These are phyloP conservation scores for Geophilus truncorum DNA, from an alignment of 2,888 invertebrate genomes.

Conservation along the genomic window DNA sequence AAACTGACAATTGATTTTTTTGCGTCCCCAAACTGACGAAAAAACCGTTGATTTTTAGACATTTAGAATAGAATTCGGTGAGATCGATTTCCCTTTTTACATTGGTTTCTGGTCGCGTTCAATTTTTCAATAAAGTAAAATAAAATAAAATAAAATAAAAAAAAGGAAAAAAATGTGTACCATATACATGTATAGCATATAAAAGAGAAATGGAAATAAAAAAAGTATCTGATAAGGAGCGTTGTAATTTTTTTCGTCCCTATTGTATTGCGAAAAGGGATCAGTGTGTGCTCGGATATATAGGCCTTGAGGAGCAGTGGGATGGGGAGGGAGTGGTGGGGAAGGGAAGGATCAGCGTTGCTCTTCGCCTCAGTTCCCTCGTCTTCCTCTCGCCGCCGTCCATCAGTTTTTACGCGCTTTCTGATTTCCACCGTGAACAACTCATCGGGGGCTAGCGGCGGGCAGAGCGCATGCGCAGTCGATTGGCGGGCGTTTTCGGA, in stretches of 20 bases:
- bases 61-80: not conserved
- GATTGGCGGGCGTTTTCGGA: constrained; percentile 32
- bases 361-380: constrained; percentile 21
- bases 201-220: not conserved
- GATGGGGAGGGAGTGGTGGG: not conserved
- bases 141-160: too few species aligned
- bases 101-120: too few species aligned
- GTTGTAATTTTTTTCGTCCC: not conserved
- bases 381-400: constrained; percentile 25
- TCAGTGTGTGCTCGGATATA: not conserved
- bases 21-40: not conserved
- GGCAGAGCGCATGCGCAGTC: constrained; percentile 11
- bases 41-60: not conserved
- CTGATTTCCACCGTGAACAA: constrained; percentile 30
- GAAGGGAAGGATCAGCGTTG: not conserved
- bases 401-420: constrained; percentile 23
- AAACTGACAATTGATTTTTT: constrained; percentile 23
- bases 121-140: too few species aligned
- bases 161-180: not conserved
- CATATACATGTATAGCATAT: not conserved
- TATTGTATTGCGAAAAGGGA: not conserved
- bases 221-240: not conserved
- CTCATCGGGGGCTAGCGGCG: constrained; percentile 28
- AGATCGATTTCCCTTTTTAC: not conserved
- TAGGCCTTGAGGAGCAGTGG: not conserved